Percentiles rank a stretch among this genome's conserved stretches.
phyloP scores from a whole-genome alignment of 2,113 vertebrate genomes.

The Zosterops japonicus region DNA sequence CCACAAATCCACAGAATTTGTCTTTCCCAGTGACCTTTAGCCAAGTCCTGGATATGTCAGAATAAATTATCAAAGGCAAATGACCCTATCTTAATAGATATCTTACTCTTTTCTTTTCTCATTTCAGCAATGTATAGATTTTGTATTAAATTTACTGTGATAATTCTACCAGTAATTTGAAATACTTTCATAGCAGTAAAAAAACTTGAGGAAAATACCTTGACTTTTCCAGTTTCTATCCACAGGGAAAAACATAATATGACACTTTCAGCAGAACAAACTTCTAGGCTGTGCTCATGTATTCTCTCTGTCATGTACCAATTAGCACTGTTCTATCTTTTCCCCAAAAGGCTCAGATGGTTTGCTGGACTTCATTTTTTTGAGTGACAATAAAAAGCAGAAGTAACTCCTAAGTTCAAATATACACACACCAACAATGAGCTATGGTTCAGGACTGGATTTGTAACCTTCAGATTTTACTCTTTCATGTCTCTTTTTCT shows the following conservation, averaged over 20 bases:
- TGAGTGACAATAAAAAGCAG: background rate
- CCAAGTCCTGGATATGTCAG: conserved; percentile 20
- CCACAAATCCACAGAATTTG: background rate
- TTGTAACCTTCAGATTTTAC: background rate
- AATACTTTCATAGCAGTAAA: background rate
- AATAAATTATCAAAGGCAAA: conserved; percentile 32
- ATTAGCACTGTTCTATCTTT: background rate
- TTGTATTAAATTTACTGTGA: background rate
- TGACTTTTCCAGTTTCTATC: background rate
- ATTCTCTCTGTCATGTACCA: background rate
- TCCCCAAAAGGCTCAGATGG: background rate
- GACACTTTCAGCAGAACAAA: background rate
- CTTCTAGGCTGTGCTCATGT: background rate
- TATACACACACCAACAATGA: background rate
- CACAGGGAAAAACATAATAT: background rate
- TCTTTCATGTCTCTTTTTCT: background rate
- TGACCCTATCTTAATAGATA: background rate
- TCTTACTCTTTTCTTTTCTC: background rate
- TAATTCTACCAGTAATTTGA: background rate
- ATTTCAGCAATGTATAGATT: background rate
- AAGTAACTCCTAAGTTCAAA: background rate
- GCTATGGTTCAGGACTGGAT: background rate
- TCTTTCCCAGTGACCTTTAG: background rate
- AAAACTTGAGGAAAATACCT: background rate
- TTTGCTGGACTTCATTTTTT: background rate